phyloP scores from a whole-genome alignment of 2,888 invertebrate species.

The Meandrusa payeni region DNA sequence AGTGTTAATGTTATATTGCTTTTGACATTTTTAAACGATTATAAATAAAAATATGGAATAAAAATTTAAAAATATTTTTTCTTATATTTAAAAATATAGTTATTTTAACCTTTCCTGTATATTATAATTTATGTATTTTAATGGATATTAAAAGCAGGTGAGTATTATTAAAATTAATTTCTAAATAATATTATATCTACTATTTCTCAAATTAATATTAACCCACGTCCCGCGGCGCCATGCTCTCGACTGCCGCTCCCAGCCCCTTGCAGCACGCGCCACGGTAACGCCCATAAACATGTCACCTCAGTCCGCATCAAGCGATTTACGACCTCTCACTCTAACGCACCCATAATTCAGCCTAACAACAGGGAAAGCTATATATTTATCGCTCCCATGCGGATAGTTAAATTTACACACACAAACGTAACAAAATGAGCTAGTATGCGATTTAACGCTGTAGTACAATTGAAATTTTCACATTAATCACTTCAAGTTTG shows the following conservation, averaged over 20 bases:
- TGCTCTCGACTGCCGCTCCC: slow-evolving; percentile 72
- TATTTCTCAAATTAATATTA: slow-evolving; percentile 20
- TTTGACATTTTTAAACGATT: too few relatives aligned
- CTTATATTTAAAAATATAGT: too few relatives aligned
- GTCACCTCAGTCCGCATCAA: slow-evolving; percentile 69
- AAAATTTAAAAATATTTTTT: too few relatives aligned
- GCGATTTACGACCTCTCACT: slow-evolving; percentile 79
- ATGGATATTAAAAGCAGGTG: too few relatives aligned
- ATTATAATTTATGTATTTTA: too few relatives aligned
- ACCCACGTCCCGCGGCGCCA: slow-evolving; percentile 57
- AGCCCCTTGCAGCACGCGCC: slow-evolving; percentile 54
- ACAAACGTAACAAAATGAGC: slow-evolving; percentile 69
- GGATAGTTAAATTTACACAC: slow-evolving; percentile 80
- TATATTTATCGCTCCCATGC: slow-evolving; percentile 78
- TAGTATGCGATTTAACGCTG: slow-evolving; percentile 65
- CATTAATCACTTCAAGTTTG: slow-evolving; percentile 36
- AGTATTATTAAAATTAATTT: too few relatives aligned
- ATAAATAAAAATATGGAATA: too few relatives aligned
- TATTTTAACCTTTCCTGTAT: too few relatives aligned
- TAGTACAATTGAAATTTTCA: slow-evolving; percentile 43
- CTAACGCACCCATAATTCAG: slow-evolving; percentile 76
- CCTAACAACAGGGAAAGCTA: slow-evolving; percentile 80
- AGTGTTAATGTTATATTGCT: too few relatives aligned
- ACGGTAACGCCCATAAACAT: slow-evolving; percentile 79
- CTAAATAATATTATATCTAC: background rate